Percentiles rank a stretch among this genome's conserved stretches.
phyloP scores from a whole-genome alignment of 2,113 vertebrate genomes.

The Rattus rattus region DNA sequence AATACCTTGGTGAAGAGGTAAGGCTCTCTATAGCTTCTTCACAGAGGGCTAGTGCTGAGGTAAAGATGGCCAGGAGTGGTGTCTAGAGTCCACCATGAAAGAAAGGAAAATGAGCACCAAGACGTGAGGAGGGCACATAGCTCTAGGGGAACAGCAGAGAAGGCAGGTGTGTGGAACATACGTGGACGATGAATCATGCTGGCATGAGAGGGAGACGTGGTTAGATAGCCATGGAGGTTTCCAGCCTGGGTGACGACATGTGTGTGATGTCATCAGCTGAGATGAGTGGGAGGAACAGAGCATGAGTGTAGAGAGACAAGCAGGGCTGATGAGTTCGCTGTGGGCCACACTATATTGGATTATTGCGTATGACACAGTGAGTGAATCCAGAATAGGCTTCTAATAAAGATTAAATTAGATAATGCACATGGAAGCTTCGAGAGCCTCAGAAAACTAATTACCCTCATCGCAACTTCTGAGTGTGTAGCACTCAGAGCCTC shows the following conservation, averaged over 20 bases:
- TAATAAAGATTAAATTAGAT: conserved; percentile 65
- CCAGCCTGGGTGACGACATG: not conserved
- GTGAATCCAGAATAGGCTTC: conserved; percentile 42
- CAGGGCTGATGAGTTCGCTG: not conserved
- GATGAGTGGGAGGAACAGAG: not conserved
- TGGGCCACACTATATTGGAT: not conserved
- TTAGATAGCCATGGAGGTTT: not conserved
- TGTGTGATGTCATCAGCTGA: not conserved
- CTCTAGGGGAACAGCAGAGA: rapidly evolving
- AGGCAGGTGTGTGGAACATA: not conserved
- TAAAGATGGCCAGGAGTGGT: not conserved
- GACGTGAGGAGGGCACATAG: not conserved
- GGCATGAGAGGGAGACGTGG: not conserved
- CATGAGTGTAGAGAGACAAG: not conserved
- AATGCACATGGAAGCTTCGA: conserved; percentile 25
- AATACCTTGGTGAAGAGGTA: not conserved
- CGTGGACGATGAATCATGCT: not conserved
- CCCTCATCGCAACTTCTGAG: conserved; percentile 30
- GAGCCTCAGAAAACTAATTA: conserved; percentile 66
- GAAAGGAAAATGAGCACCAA: not conserved
- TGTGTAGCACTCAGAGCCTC: not conserved
- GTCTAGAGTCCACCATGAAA: not conserved
- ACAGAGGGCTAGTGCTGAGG: not conserved
- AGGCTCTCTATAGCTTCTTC: not conserved
- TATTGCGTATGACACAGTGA: not conserved